Evolutionary conservation across 2,797 vertebrate genomes (phyloP), one percentile per base, ranked within the genome.

Genomic region (Schizothorax lantsangensis): DNA sequence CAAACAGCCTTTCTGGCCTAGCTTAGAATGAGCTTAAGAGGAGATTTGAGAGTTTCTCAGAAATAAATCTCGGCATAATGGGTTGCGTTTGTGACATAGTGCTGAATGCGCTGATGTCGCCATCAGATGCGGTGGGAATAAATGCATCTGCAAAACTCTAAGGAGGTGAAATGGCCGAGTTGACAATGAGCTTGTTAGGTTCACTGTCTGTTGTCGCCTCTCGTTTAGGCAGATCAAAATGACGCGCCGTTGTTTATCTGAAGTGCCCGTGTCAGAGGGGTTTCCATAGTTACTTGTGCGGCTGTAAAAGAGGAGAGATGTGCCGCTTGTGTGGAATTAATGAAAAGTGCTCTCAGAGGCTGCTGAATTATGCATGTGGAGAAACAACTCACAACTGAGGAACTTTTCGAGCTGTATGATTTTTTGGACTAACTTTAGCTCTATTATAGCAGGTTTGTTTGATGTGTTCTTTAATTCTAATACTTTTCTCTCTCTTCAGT

Each of bases 401-500:
- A 33, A 19, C 64, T 68, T 68, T 68, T 68, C 6, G 0, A 68
- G 19, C 64, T 68, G 64, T 72, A 81, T 62, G 38, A 36, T 47
- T 43, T 30, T 19, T 14, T 3, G 5, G 5, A 59, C 19, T n/a
- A 8, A 49, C 30, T 66, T 64, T 68, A 40, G 43, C 52, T 72
- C 19, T 26, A 45, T 59, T 36, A 33, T 49, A n/a, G 49, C 17
- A 40, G 30, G 43, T 19, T 59, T 59, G n/a, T 52, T 79, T 82
- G 33, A 43, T 85, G 77, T 80, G 19, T 85, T 38, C 0, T 49
- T 80, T 36, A 81, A 85, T 62, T 2, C 21, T 81, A n/a, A 80
- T 74, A 21, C 33, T 36, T 64, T 74, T 49, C 19, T 79, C 59
- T 66, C 57, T 90, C 90, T 93, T 5, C 88, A 99, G 98, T 95